phyloP scores from a whole-genome alignment of 2,797 vertebrate genomes.

The Craterocephalus amniculus region DNA sequence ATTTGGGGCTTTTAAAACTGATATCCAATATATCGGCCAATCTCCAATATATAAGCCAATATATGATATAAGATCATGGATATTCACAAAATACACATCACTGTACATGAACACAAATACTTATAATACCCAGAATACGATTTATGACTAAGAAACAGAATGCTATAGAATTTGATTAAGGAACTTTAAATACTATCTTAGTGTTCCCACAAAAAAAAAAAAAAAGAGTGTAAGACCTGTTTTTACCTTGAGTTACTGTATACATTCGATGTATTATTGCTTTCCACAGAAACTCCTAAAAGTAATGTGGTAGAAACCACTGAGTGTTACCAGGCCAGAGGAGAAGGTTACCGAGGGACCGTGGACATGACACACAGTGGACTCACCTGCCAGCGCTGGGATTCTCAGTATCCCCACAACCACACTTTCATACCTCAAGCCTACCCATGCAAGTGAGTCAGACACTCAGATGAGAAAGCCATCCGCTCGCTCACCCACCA shows the following conservation, averaged over 20 bases:
- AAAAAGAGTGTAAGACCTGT: not conserved
- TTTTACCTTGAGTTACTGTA: not conserved
- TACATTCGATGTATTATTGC: not conserved
- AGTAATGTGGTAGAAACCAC: conserved; percentile 82
- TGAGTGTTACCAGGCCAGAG: conserved; percentile 86
- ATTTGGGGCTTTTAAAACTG: too few species aligned
- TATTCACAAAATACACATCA: too few species aligned
- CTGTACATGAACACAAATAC: too few species aligned
- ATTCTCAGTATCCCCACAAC: conserved; percentile 93
- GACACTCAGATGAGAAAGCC: conserved; percentile 11
- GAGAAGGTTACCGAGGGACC: conserved; percentile 90
- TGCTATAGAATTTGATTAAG: too few species aligned
- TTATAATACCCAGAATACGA: too few species aligned
- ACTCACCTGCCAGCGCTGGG: conserved; percentile 92
- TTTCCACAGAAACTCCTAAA: conserved; percentile 52
- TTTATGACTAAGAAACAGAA: too few species aligned
- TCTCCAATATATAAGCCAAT: too few species aligned
- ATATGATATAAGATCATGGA: too few species aligned
- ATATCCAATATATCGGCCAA: too few species aligned
- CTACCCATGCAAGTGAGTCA: conserved; percentile 97
- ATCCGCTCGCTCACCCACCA: conserved; percentile 42
- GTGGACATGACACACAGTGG: conserved; percentile 87
- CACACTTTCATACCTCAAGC: conserved; percentile 92
- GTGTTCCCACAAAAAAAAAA: too few species aligned
- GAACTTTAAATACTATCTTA: too few species aligned